Evolutionary conservation across 2,888 invertebrate species (phyloP).

Genomic region (Pterostichus niger): DNA sequence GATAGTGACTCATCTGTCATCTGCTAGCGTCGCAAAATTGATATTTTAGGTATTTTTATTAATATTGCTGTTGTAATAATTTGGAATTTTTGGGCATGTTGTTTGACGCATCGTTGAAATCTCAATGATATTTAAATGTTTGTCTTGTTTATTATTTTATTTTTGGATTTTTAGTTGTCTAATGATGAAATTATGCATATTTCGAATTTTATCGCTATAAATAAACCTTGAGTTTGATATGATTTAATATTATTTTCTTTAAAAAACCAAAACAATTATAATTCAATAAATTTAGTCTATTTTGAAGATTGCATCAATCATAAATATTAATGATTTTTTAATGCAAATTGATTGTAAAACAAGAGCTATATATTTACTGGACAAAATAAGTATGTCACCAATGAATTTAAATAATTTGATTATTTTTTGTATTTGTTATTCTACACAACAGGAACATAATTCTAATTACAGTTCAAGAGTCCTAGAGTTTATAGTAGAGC

Average conservation of each 20-base stretch:
- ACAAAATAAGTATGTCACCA: too few relatives aligned
- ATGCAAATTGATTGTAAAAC: not conserved
- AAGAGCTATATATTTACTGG: not conserved
- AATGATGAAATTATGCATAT: conserved; percentile 30
- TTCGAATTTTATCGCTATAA: conserved; percentile 24
- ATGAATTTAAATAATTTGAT: too few relatives aligned
- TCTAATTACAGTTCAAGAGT: too few relatives aligned
- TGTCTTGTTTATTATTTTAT: conserved; percentile 3
- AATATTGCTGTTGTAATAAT: not conserved
- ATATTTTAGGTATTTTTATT: conserved; percentile 12
- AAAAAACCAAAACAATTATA: conserved; percentile 12
- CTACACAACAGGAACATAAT: too few relatives aligned
- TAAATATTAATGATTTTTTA: not conserved
- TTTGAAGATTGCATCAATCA: conserved; percentile 4
- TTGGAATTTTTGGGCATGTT: conserved; percentile 9
- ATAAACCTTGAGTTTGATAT: conserved; percentile 24
- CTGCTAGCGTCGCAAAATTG: conserved; percentile 5
- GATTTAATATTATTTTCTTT: not conserved
- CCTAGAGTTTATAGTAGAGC: too few relatives aligned
- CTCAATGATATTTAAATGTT: conserved; percentile 24
- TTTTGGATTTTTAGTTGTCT: conserved; percentile 8
- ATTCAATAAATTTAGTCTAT: conserved; percentile 21
- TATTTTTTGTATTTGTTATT: too few relatives aligned
- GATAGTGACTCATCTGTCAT: conserved; percentile 32
- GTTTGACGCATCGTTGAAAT: conserved; percentile 26